These are phyloP conservation scores for Rhadina sibilatrix DNA, from an alignment of 2,113 vertebrate species.

Conservation along the genomic window DNA sequence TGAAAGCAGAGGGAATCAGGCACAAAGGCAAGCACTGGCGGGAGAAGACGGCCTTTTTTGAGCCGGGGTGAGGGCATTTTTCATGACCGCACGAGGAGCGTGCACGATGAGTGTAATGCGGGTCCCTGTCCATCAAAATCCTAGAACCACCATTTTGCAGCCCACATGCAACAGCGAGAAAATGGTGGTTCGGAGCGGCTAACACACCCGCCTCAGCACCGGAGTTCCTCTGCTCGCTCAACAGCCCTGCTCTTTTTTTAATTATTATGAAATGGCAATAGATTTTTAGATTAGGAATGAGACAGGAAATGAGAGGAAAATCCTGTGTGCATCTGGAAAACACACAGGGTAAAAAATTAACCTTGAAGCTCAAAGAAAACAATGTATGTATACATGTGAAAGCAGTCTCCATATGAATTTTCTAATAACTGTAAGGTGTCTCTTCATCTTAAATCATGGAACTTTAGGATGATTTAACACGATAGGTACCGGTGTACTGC, in stretches of 20 bases:
- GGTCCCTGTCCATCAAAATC: conserved; percentile 43
- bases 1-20: not conserved
- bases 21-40: not conserved
- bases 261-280: conserved; percentile 46
- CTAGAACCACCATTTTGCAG: conserved; percentile 72
- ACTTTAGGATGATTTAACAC: not conserved
- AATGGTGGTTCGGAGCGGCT: conserved; percentile 69
- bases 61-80: not conserved
- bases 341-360: conserved; percentile 68
- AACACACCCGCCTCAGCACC: not conserved
- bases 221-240: not conserved
- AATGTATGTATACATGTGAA: not conserved
- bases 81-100: not conserved
- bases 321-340: conserved; percentile 37
- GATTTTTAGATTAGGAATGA: conserved; percentile 58
- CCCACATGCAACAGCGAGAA: conserved; percentile 35
- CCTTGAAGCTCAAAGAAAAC: conserved; percentile 39
- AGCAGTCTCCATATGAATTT: conserved; percentile 27
- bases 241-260: conserved; percentile 12
- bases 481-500: not conserved
- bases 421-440: conserved; percentile 10
- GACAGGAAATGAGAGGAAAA: conserved; percentile 54
- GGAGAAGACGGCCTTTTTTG: not conserved
- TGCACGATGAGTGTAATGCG: not conserved
- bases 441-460: not conserved